phyloP scores from a whole-genome alignment of 2,797 vertebrate species.

The Liparis tanakae region DNA sequence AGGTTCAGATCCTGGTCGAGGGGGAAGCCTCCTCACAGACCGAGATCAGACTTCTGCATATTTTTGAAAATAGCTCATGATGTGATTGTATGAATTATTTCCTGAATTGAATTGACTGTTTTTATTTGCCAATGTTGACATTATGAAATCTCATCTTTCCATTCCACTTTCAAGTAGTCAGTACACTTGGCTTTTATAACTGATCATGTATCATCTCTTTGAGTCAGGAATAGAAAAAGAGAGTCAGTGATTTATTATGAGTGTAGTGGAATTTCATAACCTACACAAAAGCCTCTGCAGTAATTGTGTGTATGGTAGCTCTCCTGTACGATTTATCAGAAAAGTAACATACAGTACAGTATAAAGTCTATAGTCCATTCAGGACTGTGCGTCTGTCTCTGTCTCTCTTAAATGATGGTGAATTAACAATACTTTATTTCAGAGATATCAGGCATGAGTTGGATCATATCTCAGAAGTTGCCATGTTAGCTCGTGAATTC shows the following conservation, averaged over 20 bases:
- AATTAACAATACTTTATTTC: not conserved
- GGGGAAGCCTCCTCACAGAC: slow-evolving; percentile 35
- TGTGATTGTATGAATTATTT: slow-evolving; percentile 20
- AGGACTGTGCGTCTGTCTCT: not conserved
- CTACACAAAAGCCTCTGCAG: not conserved
- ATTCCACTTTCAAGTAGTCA: not conserved
- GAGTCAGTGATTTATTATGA: not conserved
- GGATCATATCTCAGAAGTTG: not conserved
- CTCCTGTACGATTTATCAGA: not conserved
- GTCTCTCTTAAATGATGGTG: not conserved
- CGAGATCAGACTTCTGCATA: slow-evolving; percentile 13
- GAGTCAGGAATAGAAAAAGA: not conserved
- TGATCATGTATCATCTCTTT: not conserved
- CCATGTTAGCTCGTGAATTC: not conserved
- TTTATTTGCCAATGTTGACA: not conserved
- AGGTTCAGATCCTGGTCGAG: slow-evolving; percentile 53
- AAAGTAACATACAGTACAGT: not conserved
- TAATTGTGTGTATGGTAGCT: not conserved
- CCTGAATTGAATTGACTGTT: too few species aligned
- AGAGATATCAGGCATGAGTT: not conserved
- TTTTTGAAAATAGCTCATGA: not conserved
- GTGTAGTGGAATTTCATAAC: not conserved
- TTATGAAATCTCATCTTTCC: not conserved
- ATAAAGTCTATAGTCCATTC: not conserved
- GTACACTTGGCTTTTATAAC: not conserved